phyloP scores from a whole-genome alignment of 2,797 vertebrate genomes.

The Tragelaphus eurycerus region DNA sequence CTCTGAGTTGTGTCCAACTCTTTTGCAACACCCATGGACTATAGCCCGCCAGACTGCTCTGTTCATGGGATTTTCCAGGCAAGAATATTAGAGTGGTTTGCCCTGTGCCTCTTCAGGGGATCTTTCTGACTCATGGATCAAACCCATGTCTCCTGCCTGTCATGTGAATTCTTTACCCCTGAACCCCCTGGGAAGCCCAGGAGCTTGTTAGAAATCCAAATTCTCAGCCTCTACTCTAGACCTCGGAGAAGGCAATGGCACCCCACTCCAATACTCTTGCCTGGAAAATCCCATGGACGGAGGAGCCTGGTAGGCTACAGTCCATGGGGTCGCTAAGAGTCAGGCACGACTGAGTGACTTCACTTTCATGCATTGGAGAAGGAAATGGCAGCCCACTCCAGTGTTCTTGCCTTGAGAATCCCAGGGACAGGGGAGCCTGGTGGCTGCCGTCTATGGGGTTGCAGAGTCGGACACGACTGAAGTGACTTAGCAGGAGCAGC shows the following conservation, averaged over 20 bases:
- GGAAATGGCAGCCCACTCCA: too few relatives aligned
- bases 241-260: too few relatives aligned
- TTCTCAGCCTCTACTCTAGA: not conserved
- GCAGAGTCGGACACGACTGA: fast-evolving
- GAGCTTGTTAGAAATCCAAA: not conserved
- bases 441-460: too few relatives aligned
- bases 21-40: not conserved
- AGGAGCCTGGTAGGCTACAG: too few relatives aligned
- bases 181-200: not conserved
- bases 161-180: not conserved
- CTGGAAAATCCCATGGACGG: too few relatives aligned
- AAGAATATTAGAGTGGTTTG: not conserved
- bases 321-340: too few relatives aligned
- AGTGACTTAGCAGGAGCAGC: too few relatives aligned
- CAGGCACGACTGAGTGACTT: too few relatives aligned
- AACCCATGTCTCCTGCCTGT: not conserved
- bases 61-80: not conserved
- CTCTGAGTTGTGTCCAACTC: not conserved
- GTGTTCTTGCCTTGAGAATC: too few relatives aligned
- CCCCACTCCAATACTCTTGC: too few relatives aligned
- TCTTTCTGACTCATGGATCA: not conserved
- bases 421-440: too few relatives aligned
- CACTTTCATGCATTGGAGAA: too few relatives aligned
- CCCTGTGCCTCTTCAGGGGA: not conserved
- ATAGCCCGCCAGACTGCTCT: not conserved